Conservation (phyloP, 2,113 vertebrate genomes). For the Prionailurus viverrinus region DNA sequence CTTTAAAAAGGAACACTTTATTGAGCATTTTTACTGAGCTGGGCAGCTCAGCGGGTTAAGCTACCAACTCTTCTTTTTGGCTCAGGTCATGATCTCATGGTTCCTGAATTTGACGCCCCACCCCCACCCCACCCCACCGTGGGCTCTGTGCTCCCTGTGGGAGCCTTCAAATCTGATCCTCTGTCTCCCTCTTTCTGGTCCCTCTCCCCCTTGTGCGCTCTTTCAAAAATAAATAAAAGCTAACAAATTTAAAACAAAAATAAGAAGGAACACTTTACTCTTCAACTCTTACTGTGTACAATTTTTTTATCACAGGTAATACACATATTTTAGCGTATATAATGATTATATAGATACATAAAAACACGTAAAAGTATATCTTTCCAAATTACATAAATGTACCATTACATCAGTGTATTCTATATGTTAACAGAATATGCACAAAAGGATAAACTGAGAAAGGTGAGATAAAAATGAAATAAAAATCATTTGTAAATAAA, state of each 20-base stretch:
- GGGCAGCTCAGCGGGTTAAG: too few relatives aligned
- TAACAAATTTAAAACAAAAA: too few relatives aligned
- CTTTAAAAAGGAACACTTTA: background rate
- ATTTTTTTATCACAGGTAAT: background rate
- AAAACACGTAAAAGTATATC: background rate
- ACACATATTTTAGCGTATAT: background rate
- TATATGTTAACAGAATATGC: background rate
- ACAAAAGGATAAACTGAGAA: background rate
- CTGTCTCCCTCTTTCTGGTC: too few relatives aligned
- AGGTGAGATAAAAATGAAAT: background rate
- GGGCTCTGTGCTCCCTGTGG: too few relatives aligned
- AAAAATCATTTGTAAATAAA: slow-evolving; percentile 25
- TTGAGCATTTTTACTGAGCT: too few relatives aligned
- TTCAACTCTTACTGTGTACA: background rate
- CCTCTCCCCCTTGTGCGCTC: too few relatives aligned
- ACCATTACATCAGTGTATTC: background rate
- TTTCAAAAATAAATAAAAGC: too few relatives aligned
- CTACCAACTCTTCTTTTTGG: too few relatives aligned
- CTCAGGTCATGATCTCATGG: too few relatives aligned
- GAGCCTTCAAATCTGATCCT: too few relatives aligned
- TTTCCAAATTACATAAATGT: background rate
- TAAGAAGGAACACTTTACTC: background rate
- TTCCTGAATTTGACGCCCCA: too few relatives aligned
- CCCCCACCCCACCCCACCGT: too few relatives aligned
- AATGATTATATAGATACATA: background rate